A percentile compares a stretch with the other conserved stretches of the same genome.
Evolutionary conservation across 2,888 invertebrate genomes (phyloP).

Genomic region (Pycnomerus fuliginosus): DNA sequence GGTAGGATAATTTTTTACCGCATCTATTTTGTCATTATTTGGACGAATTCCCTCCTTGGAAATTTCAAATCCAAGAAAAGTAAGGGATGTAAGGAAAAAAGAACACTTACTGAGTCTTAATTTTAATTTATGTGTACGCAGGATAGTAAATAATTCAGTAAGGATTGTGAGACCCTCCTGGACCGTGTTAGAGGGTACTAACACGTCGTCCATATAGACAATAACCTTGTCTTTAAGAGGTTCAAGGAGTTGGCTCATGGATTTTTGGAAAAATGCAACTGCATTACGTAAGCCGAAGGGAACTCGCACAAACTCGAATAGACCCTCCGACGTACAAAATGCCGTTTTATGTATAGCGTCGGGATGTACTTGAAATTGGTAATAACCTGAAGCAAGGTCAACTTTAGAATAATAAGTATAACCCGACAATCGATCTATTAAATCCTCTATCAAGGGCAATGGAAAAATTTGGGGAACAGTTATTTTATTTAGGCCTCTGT

Average conservation of each 20-base stretch:
- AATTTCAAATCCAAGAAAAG: slow-evolving; percentile 1
- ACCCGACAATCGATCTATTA: slow-evolving; percentile 20
- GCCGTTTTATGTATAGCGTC: slow-evolving; percentile 34
- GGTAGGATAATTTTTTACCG: not conserved
- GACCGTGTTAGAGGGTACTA: slow-evolving; percentile 16
- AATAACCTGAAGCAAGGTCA: slow-evolving; percentile 32
- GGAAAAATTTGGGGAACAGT: slow-evolving; percentile 16
- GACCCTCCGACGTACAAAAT: slow-evolving; percentile 14
- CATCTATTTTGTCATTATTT: not conserved
- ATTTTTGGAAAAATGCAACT: slow-evolving; percentile 7
- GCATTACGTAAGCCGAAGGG: slow-evolving; percentile 1
- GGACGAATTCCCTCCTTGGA: not conserved
- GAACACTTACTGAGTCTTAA: not conserved
- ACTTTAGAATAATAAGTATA: slow-evolving; percentile 25
- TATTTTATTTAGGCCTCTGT: slow-evolving; percentile 18
- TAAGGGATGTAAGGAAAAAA: not conserved
- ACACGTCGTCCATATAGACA: slow-evolving; percentile 12
- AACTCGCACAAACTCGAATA: not conserved
- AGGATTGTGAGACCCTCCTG: slow-evolving; percentile 5
- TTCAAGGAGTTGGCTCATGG: slow-evolving; percentile 13
- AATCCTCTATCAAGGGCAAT: slow-evolving; percentile 19
- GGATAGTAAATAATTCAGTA: not conserved
- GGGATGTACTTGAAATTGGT: slow-evolving; percentile 34
- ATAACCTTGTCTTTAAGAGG: slow-evolving; percentile 4
- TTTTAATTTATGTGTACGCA: not conserved